Evolutionary conservation across 1,140 invertebrate species (phyloP), one percentile per base, ranked within the genome.

Genomic region (Acyrthosiphon pisum): DNA sequence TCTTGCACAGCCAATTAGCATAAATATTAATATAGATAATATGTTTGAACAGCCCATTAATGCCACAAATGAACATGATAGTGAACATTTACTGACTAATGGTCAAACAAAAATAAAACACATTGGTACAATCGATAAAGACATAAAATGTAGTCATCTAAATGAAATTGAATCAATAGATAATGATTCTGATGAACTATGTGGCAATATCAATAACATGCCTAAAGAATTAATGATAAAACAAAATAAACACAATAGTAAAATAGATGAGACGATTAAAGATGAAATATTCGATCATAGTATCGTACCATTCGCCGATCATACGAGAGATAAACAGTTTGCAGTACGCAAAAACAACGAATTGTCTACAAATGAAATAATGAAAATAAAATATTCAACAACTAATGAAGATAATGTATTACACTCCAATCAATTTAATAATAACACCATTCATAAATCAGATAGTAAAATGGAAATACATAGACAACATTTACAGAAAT

Each of bases 1-100:
- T n/a, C 46, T 53, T 11, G 22, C 87, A 37, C 87, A 56, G 30
- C 53, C 89, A 53, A 68, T 44, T 37, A 68, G 37, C 41, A 68
- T 44, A 26, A 22, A 91, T 90, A 90, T 18, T 20, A 91, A 76
- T 76, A 76, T 46, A 46, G 90, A 91, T n/a, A 76, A 91, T 23
- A 11, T 44, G 23, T 26, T 37, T 35, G 35, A 89, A 89, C 37
- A 89, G 1, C 6, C 20, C 26, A 89, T 11, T 20, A 50, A 3
- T 56, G 22, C 48, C 41, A 41, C 87, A 35, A 23, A 56, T 53
- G 20, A 56, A 41, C 3, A 87, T 1, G n/a, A 76, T 14, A 88
- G 7, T 9, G 9, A n/a, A 53, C 0, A 37, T 50, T 88, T 37
- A 9, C 11, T 9, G 3, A 37, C 8, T 37, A 37, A 56, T 37